These are phyloP conservation scores for Pyralis farinalis DNA, from an alignment of 2,888 invertebrate species.

Conservation along the genomic window DNA sequence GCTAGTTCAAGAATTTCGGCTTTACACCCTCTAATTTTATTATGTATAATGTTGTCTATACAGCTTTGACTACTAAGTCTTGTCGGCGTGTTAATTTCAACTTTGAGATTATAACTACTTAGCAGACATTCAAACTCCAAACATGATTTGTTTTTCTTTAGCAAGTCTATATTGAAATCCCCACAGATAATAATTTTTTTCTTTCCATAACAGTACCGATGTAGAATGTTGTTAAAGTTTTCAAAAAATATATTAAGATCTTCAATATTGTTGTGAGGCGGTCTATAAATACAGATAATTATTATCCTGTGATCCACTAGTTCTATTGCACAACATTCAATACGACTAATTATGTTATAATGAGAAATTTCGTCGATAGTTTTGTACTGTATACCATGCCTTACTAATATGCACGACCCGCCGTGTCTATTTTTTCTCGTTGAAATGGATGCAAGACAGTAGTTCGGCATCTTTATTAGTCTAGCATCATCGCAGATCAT, in stretches of 20 bases:
- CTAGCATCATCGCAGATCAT: constrained; percentile 2
- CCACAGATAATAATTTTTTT: too few species aligned
- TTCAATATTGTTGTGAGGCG: too few species aligned
- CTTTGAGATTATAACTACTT: neutral
- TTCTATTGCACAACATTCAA: constrained; percentile 4
- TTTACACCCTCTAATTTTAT: neutral
- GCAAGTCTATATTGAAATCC: neutral
- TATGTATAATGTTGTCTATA: constrained; percentile 5
- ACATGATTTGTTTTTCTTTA: neutral
- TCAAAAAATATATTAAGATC: too few species aligned
- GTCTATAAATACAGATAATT: constrained; percentile 4
- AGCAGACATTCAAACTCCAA: neutral
- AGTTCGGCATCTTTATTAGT: neutral
- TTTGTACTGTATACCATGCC: too few species aligned
- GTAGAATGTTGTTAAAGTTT: neutral
- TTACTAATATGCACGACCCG: constrained; percentile 8
- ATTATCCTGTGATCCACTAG: constrained; percentile 1
- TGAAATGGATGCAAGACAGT: neutral
- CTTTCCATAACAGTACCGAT: neutral
- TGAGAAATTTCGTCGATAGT: too few species aligned
- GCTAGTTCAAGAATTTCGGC: constrained; percentile 8
- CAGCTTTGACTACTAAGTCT: neutral
- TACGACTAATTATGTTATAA: neutral
- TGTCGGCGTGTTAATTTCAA: neutral
- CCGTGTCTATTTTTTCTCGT: constrained; percentile 1